A percentile compares a stretch with the other conserved stretches of the same genome.
These are phyloP conservation scores for Azorinus chamasolen DNA, from an alignment of 2,888 invertebrate genomes.

Conservation along the genomic window DNA sequence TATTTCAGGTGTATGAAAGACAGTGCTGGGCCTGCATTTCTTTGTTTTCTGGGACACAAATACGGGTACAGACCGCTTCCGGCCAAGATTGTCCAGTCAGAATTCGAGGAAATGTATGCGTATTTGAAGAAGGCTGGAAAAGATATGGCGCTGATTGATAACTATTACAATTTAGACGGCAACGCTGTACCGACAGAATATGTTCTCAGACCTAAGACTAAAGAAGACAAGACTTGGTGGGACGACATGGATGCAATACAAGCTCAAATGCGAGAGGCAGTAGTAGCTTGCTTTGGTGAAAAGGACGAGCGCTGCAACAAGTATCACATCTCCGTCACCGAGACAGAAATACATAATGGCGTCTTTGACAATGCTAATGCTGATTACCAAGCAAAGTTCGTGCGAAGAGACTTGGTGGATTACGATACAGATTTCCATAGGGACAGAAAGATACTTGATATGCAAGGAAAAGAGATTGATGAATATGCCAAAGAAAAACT, in stretches of 20 bases:
- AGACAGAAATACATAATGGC: conserved; percentile 55
- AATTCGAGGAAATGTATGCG: conserved; percentile 72
- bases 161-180: conserved; percentile 78
- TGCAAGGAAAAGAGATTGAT: conserved; percentile 35
- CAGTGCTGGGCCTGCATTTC: conserved; percentile 64
- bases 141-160: conserved; percentile 68
- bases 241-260: conserved; percentile 42
- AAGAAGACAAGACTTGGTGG: conserved; percentile 48
- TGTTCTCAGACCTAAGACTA: conserved; percentile 68
- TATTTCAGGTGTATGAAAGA: conserved; percentile 64
- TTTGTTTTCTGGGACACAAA: conserved; percentile 81
- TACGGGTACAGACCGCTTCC: conserved; percentile 83
- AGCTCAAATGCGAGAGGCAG: conserved; percentile 41
- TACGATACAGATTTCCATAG: conserved; percentile 41
- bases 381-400: conserved; percentile 27
- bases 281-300: conserved; percentile 41
- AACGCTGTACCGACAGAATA: conserved; percentile 80
- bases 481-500: conserved; percentile 49
- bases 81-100: conserved; percentile 68
- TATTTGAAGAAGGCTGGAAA: conserved; percentile 61
- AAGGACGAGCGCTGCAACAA: conserved; percentile 39
- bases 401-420: conserved; percentile 39
- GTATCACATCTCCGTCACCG: conserved; percentile 59
- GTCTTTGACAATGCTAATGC: conserved; percentile 41
- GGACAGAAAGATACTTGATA: conserved; percentile 50